Percentiles rank a stretch among this genome's conserved stretches.
These are phyloP conservation scores for Frankliniella intonsa DNA, from an alignment of 2,888 invertebrate species.

Conservation along the genomic window DNA sequence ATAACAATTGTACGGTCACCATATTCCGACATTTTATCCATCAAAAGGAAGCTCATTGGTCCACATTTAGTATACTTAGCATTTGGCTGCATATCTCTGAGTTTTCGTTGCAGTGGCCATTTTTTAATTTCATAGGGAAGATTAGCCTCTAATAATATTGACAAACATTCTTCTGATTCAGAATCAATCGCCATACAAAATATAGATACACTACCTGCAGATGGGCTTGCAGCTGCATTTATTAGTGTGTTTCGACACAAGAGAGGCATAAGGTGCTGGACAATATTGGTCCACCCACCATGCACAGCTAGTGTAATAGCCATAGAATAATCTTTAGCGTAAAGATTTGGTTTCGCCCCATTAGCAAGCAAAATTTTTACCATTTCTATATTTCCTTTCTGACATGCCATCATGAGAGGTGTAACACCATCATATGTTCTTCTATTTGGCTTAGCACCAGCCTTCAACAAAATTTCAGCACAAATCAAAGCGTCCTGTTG, in stretches of 20 bases:
- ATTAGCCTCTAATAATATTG: not conserved
- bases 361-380: not conserved
- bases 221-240: not conserved
- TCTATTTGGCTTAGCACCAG: not conserved
- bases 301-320: not conserved
- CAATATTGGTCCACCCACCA: not conserved
- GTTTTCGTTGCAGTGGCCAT: not conserved
- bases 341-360: not conserved
- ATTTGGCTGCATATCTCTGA: not conserved
- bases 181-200: not conserved
- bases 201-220: not conserved
- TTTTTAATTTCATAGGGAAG: not conserved
- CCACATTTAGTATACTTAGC: not conserved
- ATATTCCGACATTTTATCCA: slow-evolving; percentile 7
- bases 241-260: not conserved
- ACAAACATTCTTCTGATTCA: slow-evolving; percentile 11
- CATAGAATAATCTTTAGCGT: not conserved
- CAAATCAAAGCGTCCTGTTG: not conserved
- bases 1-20: not conserved
- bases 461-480: not conserved
- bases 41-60: not conserved
- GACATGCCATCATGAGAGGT: not conserved
- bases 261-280: not conserved
- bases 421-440: slow-evolving; percentile 9
- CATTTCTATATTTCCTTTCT: not conserved